These are phyloP conservation scores for Yponomeuta evonymella DNA, from an alignment of 2,888 invertebrate genomes.

Conservation along the genomic window DNA sequence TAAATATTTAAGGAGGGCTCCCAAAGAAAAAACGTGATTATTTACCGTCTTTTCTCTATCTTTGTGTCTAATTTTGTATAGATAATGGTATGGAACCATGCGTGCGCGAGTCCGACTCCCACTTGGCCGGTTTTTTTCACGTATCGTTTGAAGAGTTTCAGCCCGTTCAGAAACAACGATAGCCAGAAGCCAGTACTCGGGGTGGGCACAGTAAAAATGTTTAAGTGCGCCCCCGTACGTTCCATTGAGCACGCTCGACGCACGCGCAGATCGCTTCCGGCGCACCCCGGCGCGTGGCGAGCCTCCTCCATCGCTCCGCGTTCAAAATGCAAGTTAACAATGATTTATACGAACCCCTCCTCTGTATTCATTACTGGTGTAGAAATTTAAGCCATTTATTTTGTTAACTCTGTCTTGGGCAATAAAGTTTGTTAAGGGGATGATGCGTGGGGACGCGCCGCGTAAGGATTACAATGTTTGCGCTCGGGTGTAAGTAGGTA, in stretches of 20 bases:
- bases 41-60: no score
- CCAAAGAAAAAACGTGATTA: no score
- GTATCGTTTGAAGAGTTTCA: no score
- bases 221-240: conserved; percentile 73
- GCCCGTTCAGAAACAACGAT: no score
- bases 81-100: no score
- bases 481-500: conserved; percentile 29
- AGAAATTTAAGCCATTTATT: conserved; percentile 76
- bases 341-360: conserved; percentile 70
- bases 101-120: no score
- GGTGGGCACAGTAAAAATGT: conserved; percentile 61
- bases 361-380: conserved; percentile 74
- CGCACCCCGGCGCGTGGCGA: conserved; percentile 63
- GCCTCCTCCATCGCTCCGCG: conserved; percentile 30
- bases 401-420: conserved; percentile 69
- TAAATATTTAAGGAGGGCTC: no score
- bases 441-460: conserved; percentile 42
- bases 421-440: conserved; percentile 60
- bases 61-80: no score
- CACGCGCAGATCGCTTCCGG: conserved; percentile 54
- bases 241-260: conserved; percentile 63
- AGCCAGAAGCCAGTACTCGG: not conserved
- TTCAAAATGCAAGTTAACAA: conserved; percentile 68
- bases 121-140: no score
- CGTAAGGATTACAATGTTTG: conserved; percentile 41